A percentile compares a stretch with the other conserved stretches of the same genome.
phyloP scores from a whole-genome alignment of 2,797 vertebrate genomes.

The Ctenopoma kingsleyae region DNA sequence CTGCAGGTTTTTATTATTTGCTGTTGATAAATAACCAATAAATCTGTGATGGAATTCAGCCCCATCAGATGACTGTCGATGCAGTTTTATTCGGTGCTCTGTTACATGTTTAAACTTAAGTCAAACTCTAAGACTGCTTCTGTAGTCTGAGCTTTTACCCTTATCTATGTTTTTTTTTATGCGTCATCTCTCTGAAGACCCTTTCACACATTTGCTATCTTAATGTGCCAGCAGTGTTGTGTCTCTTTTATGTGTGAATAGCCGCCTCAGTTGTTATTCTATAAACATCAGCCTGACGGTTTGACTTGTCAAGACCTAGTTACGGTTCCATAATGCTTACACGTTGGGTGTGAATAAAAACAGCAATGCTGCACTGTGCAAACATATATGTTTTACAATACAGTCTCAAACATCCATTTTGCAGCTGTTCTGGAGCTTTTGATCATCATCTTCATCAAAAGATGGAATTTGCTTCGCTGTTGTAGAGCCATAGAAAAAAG shows the following conservation, averaged over 20 bases:
- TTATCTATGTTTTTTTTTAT: constrained; percentile 1
- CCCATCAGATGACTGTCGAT: constrained; percentile 42
- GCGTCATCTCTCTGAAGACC: background rate
- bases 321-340: constrained; percentile 13
- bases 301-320: background rate
- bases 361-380: background rate
- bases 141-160: constrained; percentile 9
- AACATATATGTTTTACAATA: background rate
- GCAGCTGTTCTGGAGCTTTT: background rate
- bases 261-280: constrained; percentile 14
- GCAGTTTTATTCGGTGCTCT: constrained; percentile 1
- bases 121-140: constrained; percentile 1
- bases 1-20: constrained; percentile 37
- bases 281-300: constrained; percentile 17
- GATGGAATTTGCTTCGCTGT: background rate
- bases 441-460: constrained; percentile 1
- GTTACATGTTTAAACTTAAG: background rate
- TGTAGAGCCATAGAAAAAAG: background rate
- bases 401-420: background rate
- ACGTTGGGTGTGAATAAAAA: constrained; percentile 34
- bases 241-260: constrained; percentile 1
- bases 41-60: constrained; percentile 29
- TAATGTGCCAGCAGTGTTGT: background rate
- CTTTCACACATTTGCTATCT: constrained; percentile 5
- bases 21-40: constrained; percentile 34